Evolutionary conservation across 1,140 invertebrate genomes (phyloP).

Genomic region (Stegodyphus dumicola): DNA sequence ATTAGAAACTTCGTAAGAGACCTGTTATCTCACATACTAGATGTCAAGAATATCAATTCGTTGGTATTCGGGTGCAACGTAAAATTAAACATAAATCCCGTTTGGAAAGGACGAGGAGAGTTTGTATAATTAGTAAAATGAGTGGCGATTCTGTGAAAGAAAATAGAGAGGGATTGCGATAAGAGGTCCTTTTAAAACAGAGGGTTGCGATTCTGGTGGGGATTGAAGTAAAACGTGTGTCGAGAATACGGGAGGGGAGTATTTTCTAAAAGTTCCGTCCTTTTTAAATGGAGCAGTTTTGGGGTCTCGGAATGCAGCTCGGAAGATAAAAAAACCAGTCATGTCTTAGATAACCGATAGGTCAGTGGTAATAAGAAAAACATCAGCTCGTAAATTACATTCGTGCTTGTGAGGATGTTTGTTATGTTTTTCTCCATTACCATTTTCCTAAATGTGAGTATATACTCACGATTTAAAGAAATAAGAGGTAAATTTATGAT

Average conservation of each 20-base stretch:
- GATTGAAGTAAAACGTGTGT: neutral
- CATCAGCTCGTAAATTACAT: conserved; percentile 41
- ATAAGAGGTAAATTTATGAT: too few relatives aligned
- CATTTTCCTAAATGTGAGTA: too few relatives aligned
- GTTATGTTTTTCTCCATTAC: neutral
- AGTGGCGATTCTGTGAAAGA: neutral
- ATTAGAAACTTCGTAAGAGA: neutral
- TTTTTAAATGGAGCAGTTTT: conserved; percentile 28
- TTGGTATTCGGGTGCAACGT: neutral
- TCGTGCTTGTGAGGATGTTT: conserved; percentile 26
- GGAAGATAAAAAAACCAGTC: conserved; percentile 46
- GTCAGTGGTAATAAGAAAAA: conserved; percentile 44
- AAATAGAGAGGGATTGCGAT: neutral
- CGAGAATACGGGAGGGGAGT: neutral
- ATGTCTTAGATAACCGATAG: conserved; percentile 50
- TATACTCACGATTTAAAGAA: too few relatives aligned
- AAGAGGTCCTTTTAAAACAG: neutral
- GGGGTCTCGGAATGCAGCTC: conserved; percentile 31
- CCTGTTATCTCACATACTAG: neutral
- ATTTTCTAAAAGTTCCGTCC: conserved; percentile 5
- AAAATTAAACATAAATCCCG: too few relatives aligned
- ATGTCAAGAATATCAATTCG: neutral
- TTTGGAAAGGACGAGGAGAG: neutral
- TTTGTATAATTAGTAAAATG: neutral
- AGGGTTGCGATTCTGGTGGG: neutral